Percentiles rank a stretch among this genome's conserved stretches.
Evolutionary conservation across 2,797 vertebrate species (phyloP).

Genomic region (Echeneis naucrates): DNA sequence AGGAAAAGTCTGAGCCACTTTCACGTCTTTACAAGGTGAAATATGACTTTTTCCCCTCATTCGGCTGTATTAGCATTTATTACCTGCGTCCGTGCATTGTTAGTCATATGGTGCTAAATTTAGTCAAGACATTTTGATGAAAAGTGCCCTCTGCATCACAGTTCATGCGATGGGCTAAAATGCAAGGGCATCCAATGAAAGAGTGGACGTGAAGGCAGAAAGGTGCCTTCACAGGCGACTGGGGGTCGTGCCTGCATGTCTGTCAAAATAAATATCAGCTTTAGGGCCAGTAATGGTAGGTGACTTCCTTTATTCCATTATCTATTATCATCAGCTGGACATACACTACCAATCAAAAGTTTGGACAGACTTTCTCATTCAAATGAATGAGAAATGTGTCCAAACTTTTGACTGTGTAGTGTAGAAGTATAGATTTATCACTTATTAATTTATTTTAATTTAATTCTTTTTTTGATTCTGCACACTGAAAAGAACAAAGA

Average conservation of each 20-base stretch:
- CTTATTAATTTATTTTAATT: too few relatives aligned
- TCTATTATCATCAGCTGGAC: neutral
- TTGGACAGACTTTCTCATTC: too few relatives aligned
- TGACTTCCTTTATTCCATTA: neutral
- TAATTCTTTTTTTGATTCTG: too few relatives aligned
- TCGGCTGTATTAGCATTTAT: constrained; percentile 7
- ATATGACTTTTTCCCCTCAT: neutral
- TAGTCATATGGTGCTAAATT: constrained; percentile 19
- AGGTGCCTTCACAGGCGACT: neutral
- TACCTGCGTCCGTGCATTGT: constrained; percentile 2
- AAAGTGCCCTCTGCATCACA: neutral
- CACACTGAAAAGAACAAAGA: too few relatives aligned
- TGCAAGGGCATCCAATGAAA: constrained; percentile 19
- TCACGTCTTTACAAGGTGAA: neutral
- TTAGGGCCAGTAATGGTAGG: neutral
- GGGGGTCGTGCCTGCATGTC: neutral
- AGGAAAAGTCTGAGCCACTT: constrained; percentile 13
- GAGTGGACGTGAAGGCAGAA: constrained; percentile 19
- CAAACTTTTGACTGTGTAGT: too few relatives aligned
- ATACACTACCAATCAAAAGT: too few relatives aligned
- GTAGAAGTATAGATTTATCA: neutral
- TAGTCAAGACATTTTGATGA: constrained; percentile 18
- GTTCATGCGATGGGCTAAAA: constrained; percentile 7
- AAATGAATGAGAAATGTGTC: too few relatives aligned
- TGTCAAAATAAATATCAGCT: neutral